A percentile compares a stretch with the other conserved stretches of the same genome.
Evolutionary conservation across 1,140 invertebrate species (phyloP).

Genomic region (Saccostrea cuccullata): DNA sequence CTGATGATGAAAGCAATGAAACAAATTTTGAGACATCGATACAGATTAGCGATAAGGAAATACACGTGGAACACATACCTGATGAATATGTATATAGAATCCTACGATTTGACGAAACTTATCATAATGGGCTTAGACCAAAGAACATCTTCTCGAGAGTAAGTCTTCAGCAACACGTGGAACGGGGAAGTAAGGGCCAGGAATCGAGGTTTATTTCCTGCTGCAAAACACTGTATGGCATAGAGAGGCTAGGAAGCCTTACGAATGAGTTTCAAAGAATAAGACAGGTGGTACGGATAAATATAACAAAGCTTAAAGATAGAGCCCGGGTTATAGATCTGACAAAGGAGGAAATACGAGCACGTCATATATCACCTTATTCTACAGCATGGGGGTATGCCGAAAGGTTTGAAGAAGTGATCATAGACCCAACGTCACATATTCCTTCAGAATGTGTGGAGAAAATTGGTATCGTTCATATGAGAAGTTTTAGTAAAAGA

Average conservation of each 20-base stretch:
- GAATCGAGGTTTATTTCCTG: background rate
- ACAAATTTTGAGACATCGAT: background rate
- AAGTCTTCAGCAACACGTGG: background rate
- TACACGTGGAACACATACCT: background rate
- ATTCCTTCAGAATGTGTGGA: background rate
- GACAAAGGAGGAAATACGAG: background rate
- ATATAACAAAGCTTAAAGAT: background rate
- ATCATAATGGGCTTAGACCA: background rate
- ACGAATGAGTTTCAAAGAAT: background rate
- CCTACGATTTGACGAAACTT: background rate
- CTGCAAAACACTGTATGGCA: background rate
- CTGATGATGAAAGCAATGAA: background rate
- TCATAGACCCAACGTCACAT: background rate
- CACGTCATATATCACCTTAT: background rate
- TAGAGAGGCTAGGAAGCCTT: background rate
- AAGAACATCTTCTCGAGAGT: background rate
- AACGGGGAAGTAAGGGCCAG: background rate
- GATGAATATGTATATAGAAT: slow-evolving; percentile 12
- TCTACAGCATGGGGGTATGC: background rate
- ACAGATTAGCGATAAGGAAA: background rate
- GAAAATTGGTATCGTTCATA: background rate
- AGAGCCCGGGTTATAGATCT: background rate
- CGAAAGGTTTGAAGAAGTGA: background rate
- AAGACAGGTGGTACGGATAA: background rate
- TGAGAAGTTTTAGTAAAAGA: background rate